Evolutionary conservation across 2,113 vertebrate species (phyloP).

Genomic region (Lophura nycthemera): DNA sequence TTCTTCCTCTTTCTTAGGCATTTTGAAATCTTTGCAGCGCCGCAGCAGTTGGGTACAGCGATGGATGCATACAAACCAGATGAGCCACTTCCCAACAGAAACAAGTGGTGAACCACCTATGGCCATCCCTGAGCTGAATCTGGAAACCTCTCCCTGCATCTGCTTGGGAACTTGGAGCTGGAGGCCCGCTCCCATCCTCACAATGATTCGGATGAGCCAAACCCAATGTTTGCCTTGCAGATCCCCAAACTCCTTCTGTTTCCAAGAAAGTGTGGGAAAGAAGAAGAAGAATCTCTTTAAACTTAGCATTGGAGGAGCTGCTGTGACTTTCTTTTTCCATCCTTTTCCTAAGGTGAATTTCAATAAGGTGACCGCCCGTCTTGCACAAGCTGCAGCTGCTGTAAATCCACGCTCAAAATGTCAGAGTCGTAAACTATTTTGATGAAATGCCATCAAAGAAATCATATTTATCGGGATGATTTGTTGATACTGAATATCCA

Average conservation of each 20-base stretch:
- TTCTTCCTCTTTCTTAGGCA: too few species aligned
- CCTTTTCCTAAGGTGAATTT: conserved; percentile 42
- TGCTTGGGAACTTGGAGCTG: neutral
- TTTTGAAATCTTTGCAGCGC: neutral
- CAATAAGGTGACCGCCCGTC: conserved; percentile 19
- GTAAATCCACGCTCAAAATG: conserved; percentile 52
- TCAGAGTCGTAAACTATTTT: conserved; percentile 66
- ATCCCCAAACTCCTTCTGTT: neutral
- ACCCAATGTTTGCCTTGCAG: neutral
- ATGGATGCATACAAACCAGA: fast-evolving
- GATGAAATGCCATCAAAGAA: conserved; percentile 66
- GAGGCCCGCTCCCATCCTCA: neutral
- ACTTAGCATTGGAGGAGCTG: neutral
- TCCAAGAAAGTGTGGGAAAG: neutral
- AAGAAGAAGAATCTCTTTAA: neutral
- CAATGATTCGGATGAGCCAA: neutral
- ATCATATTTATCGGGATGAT: conserved; percentile 55
- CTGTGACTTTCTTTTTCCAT: neutral
- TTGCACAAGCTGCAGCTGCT: neutral
- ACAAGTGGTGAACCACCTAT: neutral
- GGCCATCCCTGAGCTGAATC: neutral
- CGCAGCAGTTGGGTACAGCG: neutral
- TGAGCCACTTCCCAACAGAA: neutral
- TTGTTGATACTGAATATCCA: conserved; percentile 61
- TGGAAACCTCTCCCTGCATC: neutral